A percentile compares a stretch with the other conserved stretches of the same genome.
phyloP scores from a whole-genome alignment of 2,797 vertebrate species.

The Rhynchonycteris naso region DNA sequence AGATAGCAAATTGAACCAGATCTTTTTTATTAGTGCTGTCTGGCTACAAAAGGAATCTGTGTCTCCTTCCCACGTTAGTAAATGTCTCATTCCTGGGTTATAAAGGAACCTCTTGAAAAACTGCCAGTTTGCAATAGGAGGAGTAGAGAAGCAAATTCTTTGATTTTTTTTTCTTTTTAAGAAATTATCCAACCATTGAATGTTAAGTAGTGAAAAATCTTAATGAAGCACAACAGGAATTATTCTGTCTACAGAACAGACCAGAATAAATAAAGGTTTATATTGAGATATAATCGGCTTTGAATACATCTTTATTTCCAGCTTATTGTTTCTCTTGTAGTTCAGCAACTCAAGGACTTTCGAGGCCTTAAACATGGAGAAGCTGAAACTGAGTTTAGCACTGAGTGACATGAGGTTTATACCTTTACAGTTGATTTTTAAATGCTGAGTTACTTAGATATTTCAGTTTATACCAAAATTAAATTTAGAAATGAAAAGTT shows the following conservation, averaged over 20 bases:
- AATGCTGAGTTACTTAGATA: conserved; percentile 56
- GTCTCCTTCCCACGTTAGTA: conserved; percentile 83
- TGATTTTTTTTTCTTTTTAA: conserved; percentile 62
- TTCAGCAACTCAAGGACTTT: conserved; percentile 4
- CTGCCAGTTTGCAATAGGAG: conserved; percentile 80
- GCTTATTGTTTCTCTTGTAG: conserved; percentile 17
- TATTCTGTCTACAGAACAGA: conserved; percentile 65
- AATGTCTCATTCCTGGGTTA: conserved; percentile 83
- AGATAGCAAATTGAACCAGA: conserved; percentile 85
- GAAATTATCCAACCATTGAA: conserved; percentile 71
- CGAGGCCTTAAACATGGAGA: background rate
- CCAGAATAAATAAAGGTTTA: background rate
- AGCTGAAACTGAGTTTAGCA: background rate
- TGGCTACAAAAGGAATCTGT: conserved; percentile 84
- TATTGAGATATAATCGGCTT: conserved; percentile 7
- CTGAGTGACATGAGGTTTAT: background rate
- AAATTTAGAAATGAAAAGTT: background rate
- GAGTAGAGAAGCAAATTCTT: conserved; percentile 72
- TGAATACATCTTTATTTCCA: conserved; percentile 36
- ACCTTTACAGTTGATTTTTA: conserved; percentile 20
- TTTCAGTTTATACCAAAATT: conserved; percentile 11
- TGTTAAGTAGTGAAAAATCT: conserved; percentile 78
- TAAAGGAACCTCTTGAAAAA: conserved; percentile 83
- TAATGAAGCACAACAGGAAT: conserved; percentile 74
- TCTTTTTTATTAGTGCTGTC: conserved; percentile 87